Evolutionary conservation across 2,113 vertebrate species (phyloP), one percentile per base, ranked within the genome.

Genomic region (Mesitornis unicolor): DNA sequence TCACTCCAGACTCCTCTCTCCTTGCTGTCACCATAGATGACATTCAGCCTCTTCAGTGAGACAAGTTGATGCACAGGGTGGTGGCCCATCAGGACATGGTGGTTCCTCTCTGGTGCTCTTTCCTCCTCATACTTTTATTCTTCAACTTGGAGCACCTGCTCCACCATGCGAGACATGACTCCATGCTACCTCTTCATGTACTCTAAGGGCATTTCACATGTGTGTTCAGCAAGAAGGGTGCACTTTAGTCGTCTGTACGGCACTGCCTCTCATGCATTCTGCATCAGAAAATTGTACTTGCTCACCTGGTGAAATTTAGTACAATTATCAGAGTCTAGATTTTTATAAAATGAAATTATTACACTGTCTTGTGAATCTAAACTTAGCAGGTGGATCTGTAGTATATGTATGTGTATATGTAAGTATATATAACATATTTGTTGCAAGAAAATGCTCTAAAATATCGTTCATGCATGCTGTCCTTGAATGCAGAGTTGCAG

Each of bases 271-370:
- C 14, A 26, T 24, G 31, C 14, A 25, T n/a, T 89, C 21, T 48
- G 28, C 42, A n/a, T 59, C 48, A 78, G 28, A 70, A 94, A 57
- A 57, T 11, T 28, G 8, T 53, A 18, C 29, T 2, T 1, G n/a
- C 6, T 77, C 33, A 56, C 9, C 11, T 31, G 40, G 28, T 9
- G 42, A 60, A 53, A 85, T 56, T 50, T 36, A 85, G n/a, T 40
- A 26, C 5, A 33, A 65, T 78, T 87, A 78, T 43, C 7, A 81
- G 16, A 74, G 2, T 35, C 69, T 9, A 5, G 16, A 82, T 56
- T 90, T 90, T 69, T 76, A 35, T 38, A 87, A 84, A 60, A 48
- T 82, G 13, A 87, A 90, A 69, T 15, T 13, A n/a, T 74, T 69
- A 54, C 17, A 20, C 15, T 65, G 35, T 29, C 60, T 60, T 47